A percentile compares a stretch with the other conserved stretches of the same genome.
Evolutionary conservation across 2,113 vertebrate genomes (phyloP).

Genomic region (Xenopus borealis): DNA sequence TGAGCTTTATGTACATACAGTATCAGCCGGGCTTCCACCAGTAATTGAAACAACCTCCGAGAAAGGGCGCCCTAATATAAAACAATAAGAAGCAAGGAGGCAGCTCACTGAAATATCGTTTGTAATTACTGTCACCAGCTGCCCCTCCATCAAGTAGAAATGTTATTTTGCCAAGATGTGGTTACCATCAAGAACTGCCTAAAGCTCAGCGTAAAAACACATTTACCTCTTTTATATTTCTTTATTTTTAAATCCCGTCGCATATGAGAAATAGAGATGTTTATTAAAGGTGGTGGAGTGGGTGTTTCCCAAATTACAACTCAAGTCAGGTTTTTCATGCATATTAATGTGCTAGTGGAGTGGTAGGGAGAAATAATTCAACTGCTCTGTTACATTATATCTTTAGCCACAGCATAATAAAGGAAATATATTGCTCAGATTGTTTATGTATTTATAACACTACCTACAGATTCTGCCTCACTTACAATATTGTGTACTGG

Average conservation of each 20-base stretch:
- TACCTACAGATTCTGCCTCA: not conserved
- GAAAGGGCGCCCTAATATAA: conserved; percentile 17
- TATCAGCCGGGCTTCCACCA: not conserved
- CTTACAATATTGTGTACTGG: not conserved
- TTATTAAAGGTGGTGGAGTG: conserved; percentile 39
- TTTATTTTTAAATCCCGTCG: too few relatives aligned
- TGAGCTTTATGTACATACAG: conserved; percentile 38
- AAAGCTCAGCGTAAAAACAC: not conserved
- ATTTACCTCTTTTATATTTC: too few relatives aligned
- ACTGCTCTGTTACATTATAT: conserved; percentile 21
- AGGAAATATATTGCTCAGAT: not conserved
- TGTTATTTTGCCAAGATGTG: not conserved
- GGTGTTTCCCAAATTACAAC: not conserved
- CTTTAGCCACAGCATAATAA: conserved; percentile 29
- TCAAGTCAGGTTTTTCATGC: conserved; percentile 27
- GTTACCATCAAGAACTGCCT: not conserved
- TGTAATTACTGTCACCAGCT: conserved; percentile 17
- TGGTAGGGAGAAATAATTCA: conserved; percentile 2
- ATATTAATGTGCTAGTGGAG: conserved; percentile 47
- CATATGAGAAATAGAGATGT: not conserved
- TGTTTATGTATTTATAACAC: not conserved
- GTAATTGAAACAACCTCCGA: conserved; percentile 38
- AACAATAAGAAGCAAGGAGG: conserved; percentile 14
- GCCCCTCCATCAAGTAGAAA: not conserved
- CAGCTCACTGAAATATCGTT: conserved; percentile 19